phyloP scores from a whole-genome alignment of 2,888 invertebrate species.

The Xiphydria camelus region DNA sequence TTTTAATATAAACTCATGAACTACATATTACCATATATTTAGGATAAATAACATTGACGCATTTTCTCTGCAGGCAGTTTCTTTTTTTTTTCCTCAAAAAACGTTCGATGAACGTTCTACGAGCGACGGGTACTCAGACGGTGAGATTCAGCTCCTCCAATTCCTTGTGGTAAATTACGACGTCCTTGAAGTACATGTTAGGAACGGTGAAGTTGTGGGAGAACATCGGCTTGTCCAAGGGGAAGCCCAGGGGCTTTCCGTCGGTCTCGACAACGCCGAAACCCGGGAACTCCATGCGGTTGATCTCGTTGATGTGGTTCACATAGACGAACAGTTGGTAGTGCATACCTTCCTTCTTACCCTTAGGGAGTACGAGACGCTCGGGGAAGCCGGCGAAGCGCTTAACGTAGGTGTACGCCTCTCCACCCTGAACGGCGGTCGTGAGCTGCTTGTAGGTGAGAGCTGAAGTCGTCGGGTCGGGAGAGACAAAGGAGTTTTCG shows the following conservation, averaged over 20 bases:
- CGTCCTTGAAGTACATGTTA: constrained; percentile 41
- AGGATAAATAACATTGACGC: not conserved
- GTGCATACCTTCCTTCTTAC: constrained; percentile 66
- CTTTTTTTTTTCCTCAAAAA: no score
- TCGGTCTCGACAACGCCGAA: constrained; percentile 44
- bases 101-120: not conserved
- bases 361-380: constrained; percentile 67
- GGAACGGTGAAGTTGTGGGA: constrained; percentile 26
- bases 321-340: constrained; percentile 66
- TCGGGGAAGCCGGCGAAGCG: constrained; percentile 64
- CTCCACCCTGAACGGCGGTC: constrained; percentile 59
- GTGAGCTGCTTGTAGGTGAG: constrained; percentile 56
- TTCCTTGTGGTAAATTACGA: constrained; percentile 47
- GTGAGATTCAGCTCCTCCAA: constrained; percentile 38
- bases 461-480: constrained; percentile 53
- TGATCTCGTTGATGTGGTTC: constrained; percentile 55
- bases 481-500: constrained; percentile 31
- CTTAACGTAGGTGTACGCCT: constrained; percentile 59
- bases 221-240: constrained; percentile 61
- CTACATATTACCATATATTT: no score
- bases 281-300: constrained; percentile 45
- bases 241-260: constrained; percentile 60
- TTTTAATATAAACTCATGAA: no score
- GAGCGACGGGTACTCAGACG: constrained; percentile 15
- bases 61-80: no score